A percentile compares a stretch with the other conserved stretches of the same genome.
phyloP scores from a whole-genome alignment of 2,113 vertebrate genomes.

The Malurus cyaneus region DNA sequence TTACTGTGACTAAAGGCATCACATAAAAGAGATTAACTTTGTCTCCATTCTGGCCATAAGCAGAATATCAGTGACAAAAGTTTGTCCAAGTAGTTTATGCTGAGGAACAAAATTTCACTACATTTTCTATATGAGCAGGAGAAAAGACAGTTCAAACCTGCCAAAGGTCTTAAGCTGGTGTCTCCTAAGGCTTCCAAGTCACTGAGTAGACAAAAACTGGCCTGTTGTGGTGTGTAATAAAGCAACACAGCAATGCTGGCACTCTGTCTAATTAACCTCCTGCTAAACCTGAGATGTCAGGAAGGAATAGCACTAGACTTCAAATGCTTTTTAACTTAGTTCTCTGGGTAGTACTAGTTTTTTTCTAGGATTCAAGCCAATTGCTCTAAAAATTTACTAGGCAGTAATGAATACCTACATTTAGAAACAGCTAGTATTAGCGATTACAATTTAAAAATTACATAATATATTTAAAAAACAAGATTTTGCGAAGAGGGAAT shows the following conservation, averaged over 20 bases:
- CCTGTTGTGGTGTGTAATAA: constrained; percentile 21
- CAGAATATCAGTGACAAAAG: not conserved
- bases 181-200: constrained; percentile 55
- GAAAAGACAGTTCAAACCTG: constrained; percentile 42
- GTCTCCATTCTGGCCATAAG: constrained; percentile 45
- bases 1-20: constrained; percentile 2
- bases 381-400: constrained; percentile 27
- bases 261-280: constrained; percentile 71
- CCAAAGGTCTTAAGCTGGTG: constrained; percentile 41
- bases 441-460: not conserved
- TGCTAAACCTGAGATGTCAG: constrained; percentile 66
- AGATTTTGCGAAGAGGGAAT: not conserved
- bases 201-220: constrained; percentile 41
- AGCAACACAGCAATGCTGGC: constrained; percentile 39
- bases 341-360: not conserved
- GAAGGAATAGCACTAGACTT: constrained; percentile 34
- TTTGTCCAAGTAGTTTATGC: constrained; percentile 47
- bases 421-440: not conserved
- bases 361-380: constrained; percentile 23
- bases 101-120: constrained; percentile 19
- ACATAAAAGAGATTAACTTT: not conserved
- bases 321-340: not conserved
- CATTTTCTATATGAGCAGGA: constrained; percentile 23
- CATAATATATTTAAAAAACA: not conserved
- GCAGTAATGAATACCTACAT: not conserved